Base-by-base conservation (phyloP, 2,113 vertebrate genomes). In the Sclerurus mexicanus region DNA sequence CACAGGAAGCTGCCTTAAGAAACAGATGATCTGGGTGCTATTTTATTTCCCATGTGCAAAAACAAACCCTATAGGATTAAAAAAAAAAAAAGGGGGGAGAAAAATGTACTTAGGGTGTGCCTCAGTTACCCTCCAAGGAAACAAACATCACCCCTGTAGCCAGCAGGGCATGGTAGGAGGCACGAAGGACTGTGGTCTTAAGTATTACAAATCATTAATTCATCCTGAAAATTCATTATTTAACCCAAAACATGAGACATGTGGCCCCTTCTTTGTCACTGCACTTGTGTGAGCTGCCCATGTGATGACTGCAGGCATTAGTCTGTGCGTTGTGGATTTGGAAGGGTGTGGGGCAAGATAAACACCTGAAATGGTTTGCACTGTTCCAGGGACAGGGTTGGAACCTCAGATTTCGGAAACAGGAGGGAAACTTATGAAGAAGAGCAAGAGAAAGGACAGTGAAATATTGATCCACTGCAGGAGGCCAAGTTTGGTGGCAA, bases 21-120 rank as follows among this genome's bases (percentile, higher is more conserved):
- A 96, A 94, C 39, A 87, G 40, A 95, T 69, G 25, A 87, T 79
- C 62, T 95, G 75, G 37, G 89, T 91, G 87, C 55, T 68, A 21
- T 75, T 93, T 93, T 64, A 82, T 64, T 94, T 89, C 62, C 58
- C 62, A 87, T 19, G 31, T 22, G 56, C 39, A 83, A 85, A 91
- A 93, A 0, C 56, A 93, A 93, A 47, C 11, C 5, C 30, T 28
- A 56, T 23, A 87, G 42, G 35, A n/a, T 8, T 1, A 4, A 15
- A 42, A 24, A 72, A 81, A 63, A 78, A 35, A 50, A 3, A 31
- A 46, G 2, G 53, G 33, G 39, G 13, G n/a, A 35, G 23, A 77
- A 85, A 53, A 22, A 23, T 10, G 7, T 59, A 42, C 49, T 52
- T 44, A 37, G 27, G 35, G 64, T 59, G 31, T 89, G 81, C 49